Conservation (phyloP, 2,797 vertebrate species). For the Artibeus lituratus region DNA sequence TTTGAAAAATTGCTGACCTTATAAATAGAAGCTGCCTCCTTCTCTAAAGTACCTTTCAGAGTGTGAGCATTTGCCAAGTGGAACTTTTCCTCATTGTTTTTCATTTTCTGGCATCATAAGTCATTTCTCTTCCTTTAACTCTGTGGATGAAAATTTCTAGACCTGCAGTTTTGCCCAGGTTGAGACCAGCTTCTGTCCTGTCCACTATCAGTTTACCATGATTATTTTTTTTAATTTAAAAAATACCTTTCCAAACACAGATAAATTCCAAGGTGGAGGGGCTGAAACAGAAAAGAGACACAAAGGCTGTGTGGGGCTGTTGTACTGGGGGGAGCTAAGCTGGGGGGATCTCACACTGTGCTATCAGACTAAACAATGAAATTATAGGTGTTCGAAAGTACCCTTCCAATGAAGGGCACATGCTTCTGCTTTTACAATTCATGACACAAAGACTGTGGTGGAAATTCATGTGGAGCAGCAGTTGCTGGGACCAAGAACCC, state of each 20-base stretch:
- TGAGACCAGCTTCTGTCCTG: neutral
- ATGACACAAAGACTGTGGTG: neutral
- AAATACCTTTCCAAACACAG: neutral
- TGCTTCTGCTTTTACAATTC: neutral
- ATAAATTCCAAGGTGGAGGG: neutral
- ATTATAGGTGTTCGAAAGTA: neutral
- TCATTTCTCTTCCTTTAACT: neutral
- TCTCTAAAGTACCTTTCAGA: neutral
- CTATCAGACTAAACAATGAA: neutral
- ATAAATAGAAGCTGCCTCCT: neutral
- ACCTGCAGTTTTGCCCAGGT: neutral
- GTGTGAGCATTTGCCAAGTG: neutral
- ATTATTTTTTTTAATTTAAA: neutral
- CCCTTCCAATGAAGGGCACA: neutral
- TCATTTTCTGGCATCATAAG: neutral
- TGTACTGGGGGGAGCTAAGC: neutral
- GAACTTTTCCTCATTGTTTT: neutral
- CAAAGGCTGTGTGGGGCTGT: neutral
- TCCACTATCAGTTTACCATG: neutral
- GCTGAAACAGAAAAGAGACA: neutral
- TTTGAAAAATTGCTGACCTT: neutral
- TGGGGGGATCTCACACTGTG: neutral
- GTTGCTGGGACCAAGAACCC: neutral
- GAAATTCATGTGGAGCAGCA: neutral
- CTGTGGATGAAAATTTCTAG: neutral